Evolutionary conservation across 2,888 invertebrate species (phyloP).

Genomic region (Heliconius hortense): DNA sequence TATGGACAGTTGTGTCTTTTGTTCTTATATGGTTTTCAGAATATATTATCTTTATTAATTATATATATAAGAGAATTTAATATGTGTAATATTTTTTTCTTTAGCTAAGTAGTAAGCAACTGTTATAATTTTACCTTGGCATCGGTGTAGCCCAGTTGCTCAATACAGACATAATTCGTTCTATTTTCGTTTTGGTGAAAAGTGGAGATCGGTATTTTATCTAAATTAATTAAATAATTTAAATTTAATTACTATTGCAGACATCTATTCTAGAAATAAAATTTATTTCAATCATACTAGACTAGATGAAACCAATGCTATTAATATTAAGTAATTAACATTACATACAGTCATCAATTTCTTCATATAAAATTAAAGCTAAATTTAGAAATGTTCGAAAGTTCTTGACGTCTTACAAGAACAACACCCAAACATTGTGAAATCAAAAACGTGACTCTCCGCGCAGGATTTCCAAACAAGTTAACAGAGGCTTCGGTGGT

Average conservation of each 20-base stretch:
- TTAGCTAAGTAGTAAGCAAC: too few species aligned
- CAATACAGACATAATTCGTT: too few species aligned
- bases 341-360: neutral
- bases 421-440: conserved; percentile 7
- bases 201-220: too few species aligned
- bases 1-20: neutral
- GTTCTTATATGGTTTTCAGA: neutral
- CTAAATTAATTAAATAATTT: too few species aligned
- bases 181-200: too few species aligned
- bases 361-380: neutral
- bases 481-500: conserved; percentile 16
- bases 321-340: neutral
- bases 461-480: conserved; percentile 19
- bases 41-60: neutral
- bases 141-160: too few species aligned
- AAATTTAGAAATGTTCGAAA: neutral
- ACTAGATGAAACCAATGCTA: neutral
- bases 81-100: neutral
- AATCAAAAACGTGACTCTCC: conserved; percentile 13
- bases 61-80: too few species aligned
- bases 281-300: too few species aligned
- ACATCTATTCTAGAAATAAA: too few species aligned
- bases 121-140: too few species aligned
- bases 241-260: too few species aligned
- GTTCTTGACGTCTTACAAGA: conserved; percentile 9